Conservation (phyloP, 2,113 vertebrate genomes). For the Cisticola juncidis region DNA sequence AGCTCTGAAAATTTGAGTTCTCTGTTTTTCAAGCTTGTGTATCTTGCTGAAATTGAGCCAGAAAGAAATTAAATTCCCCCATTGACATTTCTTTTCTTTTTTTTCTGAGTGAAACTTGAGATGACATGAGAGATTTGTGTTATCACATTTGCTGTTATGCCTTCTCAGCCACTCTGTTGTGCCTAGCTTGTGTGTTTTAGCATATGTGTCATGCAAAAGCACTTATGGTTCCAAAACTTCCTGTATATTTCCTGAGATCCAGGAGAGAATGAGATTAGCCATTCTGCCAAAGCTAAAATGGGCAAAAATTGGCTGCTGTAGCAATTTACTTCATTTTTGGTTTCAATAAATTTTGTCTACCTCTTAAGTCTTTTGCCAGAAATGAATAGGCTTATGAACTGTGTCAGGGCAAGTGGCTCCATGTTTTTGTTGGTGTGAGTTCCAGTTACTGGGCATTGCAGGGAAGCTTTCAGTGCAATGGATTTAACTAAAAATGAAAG, state of each 20-base stretch:
- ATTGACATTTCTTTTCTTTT: background rate
- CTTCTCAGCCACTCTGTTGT: constrained; percentile 15
- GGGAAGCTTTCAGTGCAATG: background rate
- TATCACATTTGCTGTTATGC: background rate
- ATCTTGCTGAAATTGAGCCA: background rate
- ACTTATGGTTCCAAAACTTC: background rate
- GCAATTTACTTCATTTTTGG: constrained; percentile 22
- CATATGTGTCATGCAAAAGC: background rate
- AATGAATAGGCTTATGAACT: constrained; percentile 35
- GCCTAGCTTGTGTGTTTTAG: constrained; percentile 21
- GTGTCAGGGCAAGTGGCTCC: constrained; percentile 25
- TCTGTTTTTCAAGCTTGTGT: background rate
- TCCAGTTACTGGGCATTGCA: background rate
- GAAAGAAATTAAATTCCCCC: background rate
- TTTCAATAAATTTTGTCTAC: constrained; percentile 60
- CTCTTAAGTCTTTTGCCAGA: constrained; percentile 50
- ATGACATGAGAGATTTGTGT: background rate
- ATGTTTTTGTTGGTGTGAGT: background rate
- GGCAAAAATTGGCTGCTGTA: constrained; percentile 60
- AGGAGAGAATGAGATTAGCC: constrained; percentile 18
- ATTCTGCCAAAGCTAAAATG: constrained; percentile 42
- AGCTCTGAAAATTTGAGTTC: background rate
- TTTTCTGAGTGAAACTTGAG: background rate
- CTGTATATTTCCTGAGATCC: background rate
- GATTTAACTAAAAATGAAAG: background rate